Conservation (phyloP, 92 coral and sea anemone genomes). For the Nematostella vectensis region DNA sequence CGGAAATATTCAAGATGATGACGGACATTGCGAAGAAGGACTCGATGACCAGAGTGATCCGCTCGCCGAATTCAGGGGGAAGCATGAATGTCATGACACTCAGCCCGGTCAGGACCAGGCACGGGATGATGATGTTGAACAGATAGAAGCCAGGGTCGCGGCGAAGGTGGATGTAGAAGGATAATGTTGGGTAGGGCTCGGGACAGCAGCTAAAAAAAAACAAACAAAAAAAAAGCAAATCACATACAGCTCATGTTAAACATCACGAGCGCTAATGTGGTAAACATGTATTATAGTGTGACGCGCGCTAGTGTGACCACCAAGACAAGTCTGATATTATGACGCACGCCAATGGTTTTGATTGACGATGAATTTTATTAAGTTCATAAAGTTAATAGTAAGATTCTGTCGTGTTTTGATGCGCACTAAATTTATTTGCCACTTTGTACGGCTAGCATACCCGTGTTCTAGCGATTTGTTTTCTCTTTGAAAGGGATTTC, state of each 20-base stretch:
- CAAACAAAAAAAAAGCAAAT: too few species aligned
- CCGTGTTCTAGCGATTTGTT: too few species aligned
- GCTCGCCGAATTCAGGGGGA: constrained; percentile 92
- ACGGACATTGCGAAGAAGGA: constrained; percentile 86
- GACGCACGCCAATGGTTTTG: too few species aligned
- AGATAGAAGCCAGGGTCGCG: constrained; percentile 85
- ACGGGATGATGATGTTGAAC: constrained; percentile 83
- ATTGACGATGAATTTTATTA: too few species aligned
- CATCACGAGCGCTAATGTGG: background rate
- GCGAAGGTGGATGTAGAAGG: constrained; percentile 77
- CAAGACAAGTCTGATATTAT: too few species aligned
- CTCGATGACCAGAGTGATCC: constrained; percentile 84
- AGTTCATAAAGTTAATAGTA: too few species aligned
- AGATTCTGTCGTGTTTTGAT: too few species aligned
- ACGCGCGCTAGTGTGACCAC: background rate
- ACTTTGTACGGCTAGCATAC: too few species aligned
- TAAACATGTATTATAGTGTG: background rate
- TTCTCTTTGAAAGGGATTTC: too few species aligned
- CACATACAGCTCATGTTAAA: too few species aligned
- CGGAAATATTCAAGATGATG: constrained; percentile 75
- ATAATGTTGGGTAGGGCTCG: constrained; percentile 78
- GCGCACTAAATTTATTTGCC: too few species aligned
- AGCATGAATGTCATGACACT: constrained; percentile 73
- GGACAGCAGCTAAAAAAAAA: constrained; percentile 64
- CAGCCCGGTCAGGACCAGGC: constrained; percentile 65